Conservation (phyloP, 2,113 vertebrate genomes). For the Brachyhypopomus gauderio region DNA sequence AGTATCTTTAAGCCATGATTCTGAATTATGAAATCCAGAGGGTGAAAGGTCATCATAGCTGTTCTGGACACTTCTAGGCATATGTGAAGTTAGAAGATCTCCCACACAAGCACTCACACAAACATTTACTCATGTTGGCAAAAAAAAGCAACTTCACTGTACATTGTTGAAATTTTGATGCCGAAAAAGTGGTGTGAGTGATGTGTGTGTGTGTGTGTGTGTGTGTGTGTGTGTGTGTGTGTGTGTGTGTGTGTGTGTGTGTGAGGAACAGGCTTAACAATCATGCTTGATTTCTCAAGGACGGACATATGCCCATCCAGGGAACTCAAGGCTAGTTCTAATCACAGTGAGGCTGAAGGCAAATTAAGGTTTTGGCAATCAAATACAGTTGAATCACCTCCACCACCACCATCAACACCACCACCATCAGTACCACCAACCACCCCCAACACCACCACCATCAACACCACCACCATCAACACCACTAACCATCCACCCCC, state of each 20-base stretch:
- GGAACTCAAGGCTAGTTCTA: too few species aligned
- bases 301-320: neutral
- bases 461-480: neutral
- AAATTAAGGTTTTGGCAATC: neutral
- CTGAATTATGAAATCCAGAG: slow-evolving; percentile 50
- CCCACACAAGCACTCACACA: slow-evolving; percentile 43
- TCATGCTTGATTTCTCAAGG: neutral
- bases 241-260: slow-evolving; percentile 42
- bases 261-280: slow-evolving; percentile 1
- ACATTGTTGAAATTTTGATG: slow-evolving; percentile 64
- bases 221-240: slow-evolving; percentile 17
- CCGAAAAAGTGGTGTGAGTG: slow-evolving; percentile 45
- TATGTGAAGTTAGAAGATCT: slow-evolving; percentile 30
- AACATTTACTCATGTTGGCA: slow-evolving; percentile 46
- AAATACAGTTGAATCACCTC: neutral
- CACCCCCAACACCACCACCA: neutral
- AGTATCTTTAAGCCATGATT: slow-evolving; percentile 29
- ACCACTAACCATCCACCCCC: neutral
- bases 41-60: slow-evolving; percentile 44
- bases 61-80: slow-evolving; percentile 38
- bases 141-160: slow-evolving; percentile 39
- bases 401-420: neutral
- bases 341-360: neutral
- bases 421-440: too few species aligned
- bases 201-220: neutral